These are phyloP conservation scores for Tyto alba DNA, from an alignment of 2,113 vertebrate species.

Conservation along the genomic window DNA sequence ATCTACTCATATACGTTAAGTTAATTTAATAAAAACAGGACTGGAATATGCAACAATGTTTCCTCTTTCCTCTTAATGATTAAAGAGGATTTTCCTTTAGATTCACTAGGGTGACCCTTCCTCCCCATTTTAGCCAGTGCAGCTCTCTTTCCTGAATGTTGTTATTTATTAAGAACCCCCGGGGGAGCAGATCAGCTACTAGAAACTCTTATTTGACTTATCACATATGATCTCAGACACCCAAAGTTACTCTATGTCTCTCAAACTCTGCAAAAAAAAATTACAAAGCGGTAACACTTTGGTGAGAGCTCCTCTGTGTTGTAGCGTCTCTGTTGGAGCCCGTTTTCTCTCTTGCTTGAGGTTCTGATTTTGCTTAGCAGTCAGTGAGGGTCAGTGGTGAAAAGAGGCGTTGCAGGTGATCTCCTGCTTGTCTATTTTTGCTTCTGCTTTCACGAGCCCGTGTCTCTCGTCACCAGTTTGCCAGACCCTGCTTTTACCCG, in stretches of 20 bases:
- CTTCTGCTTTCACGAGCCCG: accelerated
- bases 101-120: neutral
- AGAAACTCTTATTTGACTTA: slow-evolving; percentile 32
- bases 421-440: neutral
- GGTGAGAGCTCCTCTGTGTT: neutral
- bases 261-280: neutral
- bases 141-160: neutral
- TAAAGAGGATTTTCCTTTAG: neutral
- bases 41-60: neutral
- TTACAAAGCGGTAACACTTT: neutral
- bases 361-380: neutral
- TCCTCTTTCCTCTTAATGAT: neutral
- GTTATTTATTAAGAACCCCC: slow-evolving; percentile 22
- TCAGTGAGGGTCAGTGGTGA: neutral
- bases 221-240: neutral
- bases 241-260: neutral
- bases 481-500: neutral
- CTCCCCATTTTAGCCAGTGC: neutral
- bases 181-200: neutral
- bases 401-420: neutral
- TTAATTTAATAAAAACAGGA: neutral
- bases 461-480: neutral
- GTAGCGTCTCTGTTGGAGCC: neutral
- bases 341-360: neutral
- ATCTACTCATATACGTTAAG: neutral